These are phyloP conservation scores for Syngnathus acus DNA, from an alignment of 2,797 vertebrate species.

Conservation along the genomic window DNA sequence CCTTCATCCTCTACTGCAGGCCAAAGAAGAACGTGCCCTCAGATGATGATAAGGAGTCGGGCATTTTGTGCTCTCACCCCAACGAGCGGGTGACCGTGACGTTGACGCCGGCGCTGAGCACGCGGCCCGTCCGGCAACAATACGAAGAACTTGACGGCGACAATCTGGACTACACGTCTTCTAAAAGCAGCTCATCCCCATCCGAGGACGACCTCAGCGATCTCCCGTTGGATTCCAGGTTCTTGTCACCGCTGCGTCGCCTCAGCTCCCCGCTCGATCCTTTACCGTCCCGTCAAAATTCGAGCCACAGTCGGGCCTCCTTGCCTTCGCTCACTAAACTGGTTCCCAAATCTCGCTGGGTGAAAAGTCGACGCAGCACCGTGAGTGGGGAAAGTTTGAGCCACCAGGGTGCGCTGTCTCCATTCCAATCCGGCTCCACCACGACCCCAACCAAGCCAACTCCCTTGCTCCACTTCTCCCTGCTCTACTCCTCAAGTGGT, in stretches of 20 bases:
- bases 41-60: conserved; percentile 51
- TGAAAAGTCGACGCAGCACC: conserved; percentile 59
- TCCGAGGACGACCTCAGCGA: conserved; percentile 57
- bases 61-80: conserved; percentile 30
- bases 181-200: conserved; percentile 46
- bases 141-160: conserved; percentile 71
- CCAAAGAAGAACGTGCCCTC: conserved; percentile 38
- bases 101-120: conserved; percentile 42
- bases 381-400: conserved; percentile 52
- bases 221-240: conserved; percentile 39
- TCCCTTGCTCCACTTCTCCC: conserved; percentile 66
- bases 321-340: conserved; percentile 68
- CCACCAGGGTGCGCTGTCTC: conserved; percentile 22
- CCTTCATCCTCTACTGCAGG: conserved; percentile 70
- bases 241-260: conserved; percentile 39
- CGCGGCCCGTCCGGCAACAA: conserved; percentile 67
- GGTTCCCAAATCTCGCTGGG: conserved; percentile 54
- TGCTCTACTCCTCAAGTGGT: conserved; percentile 60
- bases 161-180: conserved; percentile 53
- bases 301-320: conserved; percentile 57
- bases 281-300: conserved; percentile 29
- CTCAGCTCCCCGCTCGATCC: conserved; percentile 51
- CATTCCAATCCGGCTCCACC: conserved; percentile 44
- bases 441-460: conserved; percentile 42
- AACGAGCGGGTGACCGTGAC: conserved; percentile 47